These are phyloP conservation scores for Ellobium chinense DNA, from an alignment of 2,888 invertebrate species.

Conservation along the genomic window DNA sequence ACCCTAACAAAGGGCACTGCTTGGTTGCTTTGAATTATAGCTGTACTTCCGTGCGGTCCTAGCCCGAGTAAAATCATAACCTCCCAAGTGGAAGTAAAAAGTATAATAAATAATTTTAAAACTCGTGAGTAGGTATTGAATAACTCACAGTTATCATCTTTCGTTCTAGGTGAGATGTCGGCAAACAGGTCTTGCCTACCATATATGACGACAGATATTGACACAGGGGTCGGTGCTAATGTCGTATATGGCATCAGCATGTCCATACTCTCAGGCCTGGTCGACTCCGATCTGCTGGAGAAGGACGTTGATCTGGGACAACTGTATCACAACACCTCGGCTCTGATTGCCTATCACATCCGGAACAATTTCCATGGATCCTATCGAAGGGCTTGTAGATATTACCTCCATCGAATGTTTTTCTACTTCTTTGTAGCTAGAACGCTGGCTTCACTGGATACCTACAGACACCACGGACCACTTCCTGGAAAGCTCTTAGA, in stretches of 20 bases:
- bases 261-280: neutral
- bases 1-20: no score
- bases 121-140: no score
- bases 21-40: no score
- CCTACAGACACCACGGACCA: neutral
- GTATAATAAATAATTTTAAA: no score
- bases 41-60: no score
- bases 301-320: neutral
- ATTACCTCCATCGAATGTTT: neutral
- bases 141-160: no score
- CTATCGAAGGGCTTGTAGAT: neutral
- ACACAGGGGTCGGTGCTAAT: neutral
- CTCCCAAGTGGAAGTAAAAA: no score
- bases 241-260: neutral
- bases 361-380: neutral
- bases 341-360: neutral
- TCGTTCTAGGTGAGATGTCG: no score
- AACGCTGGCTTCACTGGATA: neutral
- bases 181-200: no score
- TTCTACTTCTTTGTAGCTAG: constrained; percentile 6
- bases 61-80: no score
- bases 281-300: neutral
- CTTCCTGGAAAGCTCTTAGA: neutral
- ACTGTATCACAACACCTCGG: neutral
- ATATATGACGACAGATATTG: no score